Conservation (phyloP, 2,888 invertebrate genomes). For the Spatulosminthurus flaviceps region DNA sequence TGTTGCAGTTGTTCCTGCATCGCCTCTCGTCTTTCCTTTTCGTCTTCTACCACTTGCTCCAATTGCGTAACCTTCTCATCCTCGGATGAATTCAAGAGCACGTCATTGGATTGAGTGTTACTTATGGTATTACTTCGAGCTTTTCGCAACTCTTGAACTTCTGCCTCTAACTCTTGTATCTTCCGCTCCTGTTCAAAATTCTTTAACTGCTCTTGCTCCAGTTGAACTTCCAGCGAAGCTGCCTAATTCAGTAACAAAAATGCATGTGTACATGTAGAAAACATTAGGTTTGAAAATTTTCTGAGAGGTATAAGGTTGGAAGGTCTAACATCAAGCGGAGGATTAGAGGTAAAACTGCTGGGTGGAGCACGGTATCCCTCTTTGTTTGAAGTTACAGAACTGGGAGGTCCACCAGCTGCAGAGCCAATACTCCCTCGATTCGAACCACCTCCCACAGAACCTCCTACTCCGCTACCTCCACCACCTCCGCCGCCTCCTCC, state of each 20-base stretch:
- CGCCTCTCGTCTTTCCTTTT: not conserved
- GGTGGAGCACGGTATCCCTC: not conserved
- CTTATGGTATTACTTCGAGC: not conserved
- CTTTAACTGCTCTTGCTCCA: not conserved
- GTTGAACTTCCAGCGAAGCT: not conserved
- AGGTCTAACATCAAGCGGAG: not conserved
- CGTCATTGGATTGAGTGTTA: not conserved
- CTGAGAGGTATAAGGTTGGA: no score
- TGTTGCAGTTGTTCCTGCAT: not conserved
- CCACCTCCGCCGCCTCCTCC: not conserved
- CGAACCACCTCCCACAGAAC: no score
- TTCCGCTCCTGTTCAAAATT: not conserved
- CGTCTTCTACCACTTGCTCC: slow-evolving; percentile 5
- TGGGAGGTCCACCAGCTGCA: not conserved
- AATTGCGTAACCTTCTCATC: not conserved
- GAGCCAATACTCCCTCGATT: no score
- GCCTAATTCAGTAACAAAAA: not conserved
- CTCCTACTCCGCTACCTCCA: not conserved
- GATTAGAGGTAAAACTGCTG: not conserved
- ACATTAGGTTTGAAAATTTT: no score
- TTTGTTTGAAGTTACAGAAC: not conserved
- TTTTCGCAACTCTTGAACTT: not conserved
- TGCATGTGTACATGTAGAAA: no score
- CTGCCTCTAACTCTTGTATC: not conserved
- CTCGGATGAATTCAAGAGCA: not conserved